Conservation (phyloP, 2,797 vertebrate species). For the Pangasius larnaudii region DNA sequence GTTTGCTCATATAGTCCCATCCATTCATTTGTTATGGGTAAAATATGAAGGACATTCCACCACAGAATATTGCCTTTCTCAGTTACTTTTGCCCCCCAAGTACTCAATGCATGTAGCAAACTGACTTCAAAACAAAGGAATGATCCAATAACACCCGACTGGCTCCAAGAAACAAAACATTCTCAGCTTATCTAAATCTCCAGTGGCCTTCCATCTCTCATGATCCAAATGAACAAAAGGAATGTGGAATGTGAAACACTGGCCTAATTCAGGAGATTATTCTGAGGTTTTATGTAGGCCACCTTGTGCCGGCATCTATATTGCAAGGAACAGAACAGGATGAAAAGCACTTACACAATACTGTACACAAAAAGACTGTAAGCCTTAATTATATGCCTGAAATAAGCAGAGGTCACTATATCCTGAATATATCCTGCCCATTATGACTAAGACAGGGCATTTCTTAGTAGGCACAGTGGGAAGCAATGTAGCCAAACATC, state of each 20-base stretch:
- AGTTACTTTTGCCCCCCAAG: constrained; percentile 15
- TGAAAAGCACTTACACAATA: constrained; percentile 49
- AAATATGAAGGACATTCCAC: neutral
- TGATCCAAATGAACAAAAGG: constrained; percentile 69
- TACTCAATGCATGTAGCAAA: neutral
- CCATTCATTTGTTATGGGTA: neutral
- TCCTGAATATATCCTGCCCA: neutral
- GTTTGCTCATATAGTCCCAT: too few species aligned
- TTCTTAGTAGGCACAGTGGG: neutral
- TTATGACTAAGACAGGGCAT: neutral
- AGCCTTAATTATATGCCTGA: neutral
- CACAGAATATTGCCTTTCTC: neutral
- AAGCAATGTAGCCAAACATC: neutral
- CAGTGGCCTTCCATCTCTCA: constrained; percentile 57
- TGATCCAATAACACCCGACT: constrained; percentile 36
- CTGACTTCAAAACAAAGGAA: constrained; percentile 10
- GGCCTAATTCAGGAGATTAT: constrained; percentile 77
- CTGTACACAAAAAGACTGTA: neutral
- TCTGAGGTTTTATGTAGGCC: constrained; percentile 76
- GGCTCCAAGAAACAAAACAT: constrained; percentile 49
- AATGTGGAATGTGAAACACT: constrained; percentile 68
- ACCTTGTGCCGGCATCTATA: constrained; percentile 65
- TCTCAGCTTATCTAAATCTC: constrained; percentile 61
- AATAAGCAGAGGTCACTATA: neutral
- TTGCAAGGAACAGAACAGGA: constrained; percentile 60